phyloP scores from a whole-genome alignment of 2,888 invertebrate genomes.

The Drosophila neutralis region DNA sequence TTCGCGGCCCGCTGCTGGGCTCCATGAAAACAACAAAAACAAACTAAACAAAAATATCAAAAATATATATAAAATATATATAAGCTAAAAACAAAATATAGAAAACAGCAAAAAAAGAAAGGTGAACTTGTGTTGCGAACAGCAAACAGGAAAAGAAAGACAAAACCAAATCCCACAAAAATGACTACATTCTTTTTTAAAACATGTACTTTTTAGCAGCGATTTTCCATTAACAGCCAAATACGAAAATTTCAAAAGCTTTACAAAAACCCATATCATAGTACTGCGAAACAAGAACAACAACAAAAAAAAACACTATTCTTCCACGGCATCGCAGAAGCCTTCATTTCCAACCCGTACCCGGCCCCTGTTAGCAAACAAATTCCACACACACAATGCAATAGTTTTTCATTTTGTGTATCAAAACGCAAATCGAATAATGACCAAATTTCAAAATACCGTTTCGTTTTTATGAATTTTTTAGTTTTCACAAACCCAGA shows the following conservation, averaged over 20 bases:
- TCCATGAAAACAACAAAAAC: slow-evolving; percentile 7
- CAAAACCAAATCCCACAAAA: slow-evolving; percentile 9
- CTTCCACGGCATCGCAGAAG: slow-evolving; percentile 83
- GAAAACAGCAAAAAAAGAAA: slow-evolving; percentile 29
- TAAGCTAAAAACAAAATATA: slow-evolving; percentile 10
- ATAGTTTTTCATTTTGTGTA: slow-evolving; percentile 82
- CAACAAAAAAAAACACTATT: slow-evolving; percentile 56
- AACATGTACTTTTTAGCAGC: slow-evolving; percentile 38
- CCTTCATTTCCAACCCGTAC: slow-evolving; percentile 67
- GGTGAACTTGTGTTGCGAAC: slow-evolving; percentile 49
- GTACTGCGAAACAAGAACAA: slow-evolving; percentile 39
- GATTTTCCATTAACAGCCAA: slow-evolving; percentile 53
- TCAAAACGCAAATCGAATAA: slow-evolving; percentile 66
- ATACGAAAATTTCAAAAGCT: slow-evolving; percentile 33
- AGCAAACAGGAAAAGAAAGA: slow-evolving; percentile 11
- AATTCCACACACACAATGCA: slow-evolving; percentile 78
- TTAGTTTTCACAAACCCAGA: slow-evolving; percentile 58
- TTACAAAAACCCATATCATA: slow-evolving; percentile 25
- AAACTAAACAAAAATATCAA: slow-evolving; percentile 10
- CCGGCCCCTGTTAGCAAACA: slow-evolving; percentile 52
- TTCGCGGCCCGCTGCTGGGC: slow-evolving; percentile 26
- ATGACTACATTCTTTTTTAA: background rate
- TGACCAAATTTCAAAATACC: slow-evolving; percentile 59
- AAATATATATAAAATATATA: background rate
- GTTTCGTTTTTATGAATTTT: slow-evolving; percentile 68